Evolutionary conservation across 1,140 invertebrate species (phyloP), one percentile per base, ranked within the genome.

Genomic region (Drosophila lacertosa): DNA sequence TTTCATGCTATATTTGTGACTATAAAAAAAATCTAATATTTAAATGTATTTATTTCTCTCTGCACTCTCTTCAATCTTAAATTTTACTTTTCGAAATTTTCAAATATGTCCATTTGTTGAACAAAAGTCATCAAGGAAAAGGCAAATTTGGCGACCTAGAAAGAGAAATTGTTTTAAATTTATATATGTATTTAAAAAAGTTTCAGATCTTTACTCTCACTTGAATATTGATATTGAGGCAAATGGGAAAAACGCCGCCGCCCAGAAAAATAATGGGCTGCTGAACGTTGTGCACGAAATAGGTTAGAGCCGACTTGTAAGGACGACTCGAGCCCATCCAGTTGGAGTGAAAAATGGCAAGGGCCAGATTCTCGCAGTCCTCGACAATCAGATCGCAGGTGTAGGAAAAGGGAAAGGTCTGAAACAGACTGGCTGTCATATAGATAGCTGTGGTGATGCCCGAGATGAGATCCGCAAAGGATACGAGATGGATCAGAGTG

Each of bases 391-490:
- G 26, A 32, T 83, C 71, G 18, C 80, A 78, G 1, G 54, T 69
- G 9, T 40, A 75, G 10, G 67, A 83, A 9, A 83, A 72, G 0
- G 80, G 80, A 47, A 83, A 83, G 0, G 80, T 75, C 33, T 83
- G 75, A 6, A 64, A 20, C 4, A 79, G 26, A 0, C 59, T 39
- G 3, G 54, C 57, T 5, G 45, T 32, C 7, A 84, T 68, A 22
- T 72, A 77, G 2, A 26, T 16, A 6, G 37, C 24, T 1, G 50
- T 62, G 1, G 75, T 33, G 4, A 77, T 9, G 2, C 65, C 59
- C 0, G 57, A 47, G 45, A 69, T 63, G 9, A 68, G 15, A 20
- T 72, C 64, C 1, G 75, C 58, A 11, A 83, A 83, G 13, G 77
- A 62, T 3, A 72, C 11, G 2, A 83, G 9, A 29, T 83, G 65